Evolutionary conservation across 2,888 invertebrate genomes (phyloP), one percentile per base, ranked within the genome.

Genomic region (Plagiodera versicolora): DNA sequence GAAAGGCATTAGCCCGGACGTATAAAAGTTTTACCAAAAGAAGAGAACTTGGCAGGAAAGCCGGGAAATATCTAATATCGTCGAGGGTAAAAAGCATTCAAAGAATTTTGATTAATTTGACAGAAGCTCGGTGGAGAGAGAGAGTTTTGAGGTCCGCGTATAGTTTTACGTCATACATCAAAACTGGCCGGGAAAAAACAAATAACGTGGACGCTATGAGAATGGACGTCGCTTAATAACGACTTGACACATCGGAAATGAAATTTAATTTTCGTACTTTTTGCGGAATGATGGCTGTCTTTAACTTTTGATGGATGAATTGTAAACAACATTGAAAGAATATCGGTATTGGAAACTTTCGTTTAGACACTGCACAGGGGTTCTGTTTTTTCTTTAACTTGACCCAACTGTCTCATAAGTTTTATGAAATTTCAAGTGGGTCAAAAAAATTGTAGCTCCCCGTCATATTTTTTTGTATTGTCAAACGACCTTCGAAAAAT

Each of bases 81-180:
- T 69, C 63, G 52, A 66, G 70, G 69, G 62, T 60, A 67, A 65
- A 66, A 68, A 65, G 65, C 68, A 68, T 68, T 65, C 70, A 67
- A 68, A 70, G 71, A 74, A 74, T 74, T 75, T 75, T 75, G 75
- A 75, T 75, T 75, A 75, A 75, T 75, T 75, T 75, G 75, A 75
- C 75, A 74, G 75, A 73, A 74, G 69, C 70, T 72, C 69, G 68
- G 69, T 65, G 73, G 24, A 24, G 24, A 24, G 24, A 69, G 71
- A 72, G 71, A 74, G 70, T 74, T 74, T 71, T 74, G 73, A 73
- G 72, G 69, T 66, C 66, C 72, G 72, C 67, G 67, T 70, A 70
- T 70, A 73, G 70, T 73, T 74, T 74, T 72, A 74, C 73, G 73
- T 74, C 75, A 73, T 76, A 73, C 74, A 74, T 76, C 76, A 74